Conservation (phyloP, 2,113 vertebrate species). For the Leptobrachium ailaonicum region DNA sequence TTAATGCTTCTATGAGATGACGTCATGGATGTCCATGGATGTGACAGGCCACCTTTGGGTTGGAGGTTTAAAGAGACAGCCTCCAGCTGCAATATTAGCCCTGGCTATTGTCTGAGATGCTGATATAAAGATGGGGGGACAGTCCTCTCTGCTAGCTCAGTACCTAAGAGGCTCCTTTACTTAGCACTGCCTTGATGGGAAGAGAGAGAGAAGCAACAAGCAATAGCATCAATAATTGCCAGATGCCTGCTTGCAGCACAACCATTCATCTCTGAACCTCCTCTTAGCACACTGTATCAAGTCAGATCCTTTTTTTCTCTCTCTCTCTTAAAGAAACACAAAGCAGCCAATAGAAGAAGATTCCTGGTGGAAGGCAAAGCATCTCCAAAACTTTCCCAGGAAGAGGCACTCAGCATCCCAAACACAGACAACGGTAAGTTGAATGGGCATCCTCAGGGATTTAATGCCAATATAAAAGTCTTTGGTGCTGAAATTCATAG, state of each 20-base stretch:
- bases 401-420: background rate
- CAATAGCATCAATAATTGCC: background rate
- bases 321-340: slow-evolving; percentile 21
- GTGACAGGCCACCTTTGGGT: slow-evolving; percentile 78
- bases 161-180: slow-evolving; percentile 22
- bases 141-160: slow-evolving; percentile 5
- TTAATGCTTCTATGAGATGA: slow-evolving; percentile 62
- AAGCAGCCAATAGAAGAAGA: slow-evolving; percentile 37
- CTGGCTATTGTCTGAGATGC: slow-evolving; percentile 58
- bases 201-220: slow-evolving; percentile 15
- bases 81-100: slow-evolving; percentile 57
- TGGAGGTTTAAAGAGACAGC: slow-evolving; percentile 75
- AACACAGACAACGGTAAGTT: slow-evolving; percentile 38
- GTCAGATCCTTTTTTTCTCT: background rate
- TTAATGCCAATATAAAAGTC: background rate
- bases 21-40: slow-evolving; percentile 72
- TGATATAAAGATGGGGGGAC: slow-evolving; percentile 50
- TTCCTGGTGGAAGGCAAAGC: slow-evolving; percentile 33
- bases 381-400: slow-evolving; percentile 37
- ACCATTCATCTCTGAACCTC: slow-evolving; percentile 18
- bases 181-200: slow-evolving; percentile 33
- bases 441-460: background rate
- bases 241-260: slow-evolving; percentile 23
- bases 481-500: background rate
- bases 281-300: slow-evolving; percentile 28